These are phyloP conservation scores for Meghimatium bilineatum DNA, from an alignment of 2,888 invertebrate genomes.

Conservation along the genomic window DNA sequence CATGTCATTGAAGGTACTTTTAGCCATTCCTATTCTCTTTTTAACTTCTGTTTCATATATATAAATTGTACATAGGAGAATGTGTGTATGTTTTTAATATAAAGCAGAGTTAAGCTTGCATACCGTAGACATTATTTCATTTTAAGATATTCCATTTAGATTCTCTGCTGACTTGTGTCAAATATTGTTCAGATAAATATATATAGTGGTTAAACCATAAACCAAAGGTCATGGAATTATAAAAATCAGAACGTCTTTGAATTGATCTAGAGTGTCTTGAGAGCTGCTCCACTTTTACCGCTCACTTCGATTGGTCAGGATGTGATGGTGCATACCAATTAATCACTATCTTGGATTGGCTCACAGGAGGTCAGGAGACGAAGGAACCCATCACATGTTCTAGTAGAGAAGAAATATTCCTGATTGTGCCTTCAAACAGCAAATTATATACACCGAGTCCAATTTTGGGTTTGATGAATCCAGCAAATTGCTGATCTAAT, in stretches of 20 bases:
- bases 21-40: too few relatives aligned
- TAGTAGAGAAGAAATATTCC: constrained; percentile 35
- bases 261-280: constrained; percentile 27
- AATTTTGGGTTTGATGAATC: constrained; percentile 49
- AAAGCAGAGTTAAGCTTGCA: not conserved
- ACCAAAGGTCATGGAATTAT: constrained; percentile 20
- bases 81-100: too few relatives aligned
- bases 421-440: constrained; percentile 45
- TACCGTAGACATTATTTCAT: not conserved
- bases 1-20: too few relatives aligned
- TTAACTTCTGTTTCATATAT: too few relatives aligned
- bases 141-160: constrained; percentile 17
- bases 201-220: constrained; percentile 11
- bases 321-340: constrained; percentile 46
- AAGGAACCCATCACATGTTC: constrained; percentile 33
- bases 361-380: not conserved
- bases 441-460: constrained; percentile 38
- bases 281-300: not conserved
- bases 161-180: not conserved
- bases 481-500: constrained; percentile 48
- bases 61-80: too few relatives aligned
- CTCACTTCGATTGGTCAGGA: constrained; percentile 35
- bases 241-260: constrained; percentile 10
- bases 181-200: not conserved
- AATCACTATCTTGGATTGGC: constrained; percentile 33